Conservation (phyloP, 2,113 vertebrate genomes). For the Vidua chalybeata region DNA sequence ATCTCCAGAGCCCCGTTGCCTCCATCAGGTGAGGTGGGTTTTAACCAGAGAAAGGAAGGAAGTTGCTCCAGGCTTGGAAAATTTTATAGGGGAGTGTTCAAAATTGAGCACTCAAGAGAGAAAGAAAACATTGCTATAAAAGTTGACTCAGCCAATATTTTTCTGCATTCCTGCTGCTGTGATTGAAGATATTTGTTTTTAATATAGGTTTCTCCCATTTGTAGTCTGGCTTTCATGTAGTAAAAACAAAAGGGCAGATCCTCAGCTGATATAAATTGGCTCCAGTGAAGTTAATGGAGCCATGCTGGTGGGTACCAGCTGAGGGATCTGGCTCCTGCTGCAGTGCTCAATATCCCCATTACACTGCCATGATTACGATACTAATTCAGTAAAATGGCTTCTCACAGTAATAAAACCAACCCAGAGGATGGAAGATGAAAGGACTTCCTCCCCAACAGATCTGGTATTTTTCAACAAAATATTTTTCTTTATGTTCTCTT, state of each 20-base stretch:
- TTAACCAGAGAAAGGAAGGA: background rate
- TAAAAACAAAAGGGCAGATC: slow-evolving; percentile 55
- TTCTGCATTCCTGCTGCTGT: slow-evolving; percentile 43
- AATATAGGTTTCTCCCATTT: slow-evolving; percentile 47
- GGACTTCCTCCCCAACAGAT: background rate
- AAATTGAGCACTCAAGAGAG: slow-evolving; percentile 7
- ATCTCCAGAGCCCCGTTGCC: background rate
- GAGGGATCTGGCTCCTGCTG: slow-evolving; percentile 44
- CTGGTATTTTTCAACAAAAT: slow-evolving; percentile 4
- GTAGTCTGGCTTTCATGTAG: slow-evolving; percentile 17
- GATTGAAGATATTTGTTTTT: slow-evolving; percentile 64
- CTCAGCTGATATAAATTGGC: slow-evolving; percentile 61
- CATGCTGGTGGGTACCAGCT: slow-evolving; percentile 33
- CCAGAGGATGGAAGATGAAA: slow-evolving; percentile 52
- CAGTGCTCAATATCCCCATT: slow-evolving; percentile 3
- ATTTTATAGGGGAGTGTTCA: slow-evolving; percentile 37
- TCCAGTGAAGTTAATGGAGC: slow-evolving; percentile 48
- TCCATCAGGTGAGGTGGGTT: slow-evolving; percentile 24
- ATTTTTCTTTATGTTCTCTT: slow-evolving; percentile 23
- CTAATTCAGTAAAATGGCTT: slow-evolving; percentile 58
- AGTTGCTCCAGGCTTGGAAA: slow-evolving; percentile 45
- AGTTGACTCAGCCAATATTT: slow-evolving; percentile 56
- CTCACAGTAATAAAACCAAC: background rate
- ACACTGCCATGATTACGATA: slow-evolving; percentile 8
- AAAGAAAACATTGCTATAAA: slow-evolving; percentile 53